phyloP scores from a whole-genome alignment of 1,140 invertebrate species.

The Metopolophium dirhodum region DNA sequence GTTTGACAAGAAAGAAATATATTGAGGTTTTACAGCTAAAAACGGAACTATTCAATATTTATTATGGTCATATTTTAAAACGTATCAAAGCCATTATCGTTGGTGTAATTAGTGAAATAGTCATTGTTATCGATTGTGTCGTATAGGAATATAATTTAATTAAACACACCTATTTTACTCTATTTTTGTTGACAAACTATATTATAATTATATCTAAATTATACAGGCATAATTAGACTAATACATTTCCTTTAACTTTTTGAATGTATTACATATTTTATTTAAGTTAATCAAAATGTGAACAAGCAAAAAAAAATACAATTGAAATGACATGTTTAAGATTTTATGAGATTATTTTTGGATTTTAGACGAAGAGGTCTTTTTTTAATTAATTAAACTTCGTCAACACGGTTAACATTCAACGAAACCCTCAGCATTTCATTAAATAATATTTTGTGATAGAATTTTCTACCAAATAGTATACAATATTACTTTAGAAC shows the following conservation, averaged over 20 bases:
- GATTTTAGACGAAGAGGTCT: not conserved
- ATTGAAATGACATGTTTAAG: not conserved
- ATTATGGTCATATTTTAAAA: not conserved
- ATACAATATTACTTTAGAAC: not conserved
- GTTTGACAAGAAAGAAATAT: not conserved
- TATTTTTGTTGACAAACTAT: not conserved
- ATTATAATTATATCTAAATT: not conserved
- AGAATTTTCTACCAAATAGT: not conserved
- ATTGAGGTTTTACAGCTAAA: not conserved
- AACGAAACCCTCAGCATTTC: not conserved
- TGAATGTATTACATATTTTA: not conserved
- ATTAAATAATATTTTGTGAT: not conserved
- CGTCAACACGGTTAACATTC: not conserved
- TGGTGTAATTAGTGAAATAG: not conserved
- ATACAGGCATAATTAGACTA: not conserved
- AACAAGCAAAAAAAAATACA: not conserved
- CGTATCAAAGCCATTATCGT: not conserved
- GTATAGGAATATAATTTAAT: not conserved
- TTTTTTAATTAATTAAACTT: constrained; percentile 12
- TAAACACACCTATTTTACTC: not conserved
- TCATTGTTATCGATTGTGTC: not conserved
- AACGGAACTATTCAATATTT: not conserved
- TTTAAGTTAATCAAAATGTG: not conserved
- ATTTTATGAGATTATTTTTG: constrained; percentile 3
- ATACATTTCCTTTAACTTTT: not conserved